phyloP scores from a whole-genome alignment of 2,888 invertebrate genomes.

The Macaria notata region DNA sequence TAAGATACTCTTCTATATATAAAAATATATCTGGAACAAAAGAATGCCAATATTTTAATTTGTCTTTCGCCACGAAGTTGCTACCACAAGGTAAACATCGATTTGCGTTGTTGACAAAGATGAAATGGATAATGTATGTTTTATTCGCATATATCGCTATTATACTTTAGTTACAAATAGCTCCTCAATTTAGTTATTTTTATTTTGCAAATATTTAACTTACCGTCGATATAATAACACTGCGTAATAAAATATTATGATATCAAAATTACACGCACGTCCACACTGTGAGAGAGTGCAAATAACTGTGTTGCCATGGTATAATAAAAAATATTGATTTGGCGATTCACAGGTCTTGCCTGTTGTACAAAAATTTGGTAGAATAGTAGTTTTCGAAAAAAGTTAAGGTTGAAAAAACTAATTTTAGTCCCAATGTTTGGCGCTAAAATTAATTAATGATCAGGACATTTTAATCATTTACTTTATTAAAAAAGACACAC shows the following conservation, averaged over 20 bases:
- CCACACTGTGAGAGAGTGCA: constrained; percentile 26
- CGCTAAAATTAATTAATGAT: too few relatives aligned
- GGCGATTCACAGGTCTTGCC: constrained; percentile 11
- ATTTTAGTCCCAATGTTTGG: too few relatives aligned
- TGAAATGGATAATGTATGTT: constrained; percentile 24
- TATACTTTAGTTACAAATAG: neutral
- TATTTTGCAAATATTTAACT: constrained; percentile 11
- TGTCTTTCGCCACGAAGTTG: constrained; percentile 38
- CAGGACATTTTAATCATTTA: too few relatives aligned
- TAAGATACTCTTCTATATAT: constrained; percentile 49
- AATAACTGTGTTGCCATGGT: constrained; percentile 38
- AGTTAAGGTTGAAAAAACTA: too few relatives aligned
- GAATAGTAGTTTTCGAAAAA: constrained; percentile 7
- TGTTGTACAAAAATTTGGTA: constrained; percentile 3
- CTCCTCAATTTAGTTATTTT: neutral
- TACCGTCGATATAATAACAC: constrained; percentile 17
- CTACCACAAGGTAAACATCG: constrained; percentile 54
- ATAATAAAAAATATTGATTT: constrained; percentile 18
- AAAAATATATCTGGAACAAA: constrained; percentile 65
- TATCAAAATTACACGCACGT: constrained; percentile 28
- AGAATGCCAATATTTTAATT: constrained; percentile 50
- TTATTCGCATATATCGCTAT: neutral
- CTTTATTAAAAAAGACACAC: too few relatives aligned
- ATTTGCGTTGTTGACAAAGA: constrained; percentile 49
- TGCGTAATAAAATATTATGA: constrained; percentile 17